These are phyloP conservation scores for Paracanthobrama guichenoti DNA, from an alignment of 2,113 vertebrate species.

Conservation along the genomic window DNA sequence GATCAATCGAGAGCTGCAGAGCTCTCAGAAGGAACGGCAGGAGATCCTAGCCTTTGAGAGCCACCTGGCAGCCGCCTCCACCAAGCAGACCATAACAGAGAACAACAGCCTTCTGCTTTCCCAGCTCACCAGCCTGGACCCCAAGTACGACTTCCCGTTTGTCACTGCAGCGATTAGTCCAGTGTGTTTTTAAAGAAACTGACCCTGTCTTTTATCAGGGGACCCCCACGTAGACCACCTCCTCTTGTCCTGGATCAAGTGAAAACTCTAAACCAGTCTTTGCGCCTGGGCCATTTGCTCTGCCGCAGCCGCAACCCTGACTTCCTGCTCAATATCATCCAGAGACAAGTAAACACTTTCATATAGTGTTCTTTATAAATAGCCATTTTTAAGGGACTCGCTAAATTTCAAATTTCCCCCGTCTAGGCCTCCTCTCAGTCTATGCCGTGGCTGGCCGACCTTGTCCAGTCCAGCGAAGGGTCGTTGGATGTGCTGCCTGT, in stretches of 20 bases:
- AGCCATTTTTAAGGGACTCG: neutral
- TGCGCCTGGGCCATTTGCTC: slow-evolving; percentile 92
- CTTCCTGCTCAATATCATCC: slow-evolving; percentile 97
- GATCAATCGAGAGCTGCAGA: slow-evolving; percentile 92
- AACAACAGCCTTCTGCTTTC: slow-evolving; percentile 94
- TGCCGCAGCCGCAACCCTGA: slow-evolving; percentile 94
- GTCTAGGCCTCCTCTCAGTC: slow-evolving; percentile 93
- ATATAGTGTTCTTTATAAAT: neutral
- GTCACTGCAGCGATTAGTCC: no score
- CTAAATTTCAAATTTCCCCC: neutral
- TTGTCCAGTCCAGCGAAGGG: slow-evolving; percentile 97
- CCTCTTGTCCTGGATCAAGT: slow-evolving; percentile 92
- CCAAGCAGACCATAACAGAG: slow-evolving; percentile 97
- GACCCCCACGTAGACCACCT: slow-evolving; percentile 91
- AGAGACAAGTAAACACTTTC: slow-evolving; percentile 85
- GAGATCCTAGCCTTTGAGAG: slow-evolving; percentile 98
- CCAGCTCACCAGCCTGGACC: slow-evolving; percentile 94
- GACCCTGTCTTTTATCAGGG: slow-evolving; percentile 70
- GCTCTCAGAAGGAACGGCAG: slow-evolving; percentile 94
- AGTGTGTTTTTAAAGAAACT: neutral
- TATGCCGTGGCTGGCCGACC: slow-evolving; percentile 97
- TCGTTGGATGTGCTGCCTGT: slow-evolving; percentile 96
- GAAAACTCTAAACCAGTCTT: slow-evolving; percentile 91
- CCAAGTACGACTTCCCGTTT: slow-evolving; percentile 80
- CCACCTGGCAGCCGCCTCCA: slow-evolving; percentile 94